A percentile compares a stretch with the other conserved stretches of the same genome.
phyloP scores from a whole-genome alignment of 2,888 invertebrate species.

The Iselma pallidipennis region DNA sequence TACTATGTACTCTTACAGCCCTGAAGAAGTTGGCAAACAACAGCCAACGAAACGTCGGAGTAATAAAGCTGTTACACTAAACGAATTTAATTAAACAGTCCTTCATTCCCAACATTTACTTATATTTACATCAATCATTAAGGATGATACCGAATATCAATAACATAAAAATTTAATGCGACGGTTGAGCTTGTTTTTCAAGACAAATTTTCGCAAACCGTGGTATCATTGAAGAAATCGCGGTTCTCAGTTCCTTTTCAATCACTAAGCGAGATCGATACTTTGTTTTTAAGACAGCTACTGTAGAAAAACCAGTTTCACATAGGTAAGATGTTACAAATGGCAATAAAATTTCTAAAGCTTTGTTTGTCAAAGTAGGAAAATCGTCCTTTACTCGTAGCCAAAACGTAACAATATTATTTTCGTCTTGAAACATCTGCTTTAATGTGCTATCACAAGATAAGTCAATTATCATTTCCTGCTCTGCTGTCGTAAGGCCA shows the following conservation, averaged over 20 bases:
- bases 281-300: conserved; percentile 1
- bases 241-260: conserved; percentile 24
- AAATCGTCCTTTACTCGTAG: conserved; percentile 18
- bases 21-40: no score
- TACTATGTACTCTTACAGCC: no score
- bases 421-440: conserved; percentile 24
- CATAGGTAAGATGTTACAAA: not conserved
- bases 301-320: not conserved
- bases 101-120: no score
- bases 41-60: no score
- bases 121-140: no score
- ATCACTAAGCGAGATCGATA: conserved; percentile 12
- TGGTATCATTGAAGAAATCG: conserved; percentile 24
- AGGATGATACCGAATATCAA: no score
- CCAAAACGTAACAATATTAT: conserved; percentile 30
- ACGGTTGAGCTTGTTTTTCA: conserved; percentile 21
- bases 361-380: not conserved
- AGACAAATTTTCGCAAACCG: conserved; percentile 25
- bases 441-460: not conserved
- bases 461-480: no score
- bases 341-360: not conserved
- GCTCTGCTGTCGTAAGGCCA: conserved; percentile 20
- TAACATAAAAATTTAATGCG: conserved; percentile 16
- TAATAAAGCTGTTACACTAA: no score
- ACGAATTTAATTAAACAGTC: no score